phyloP scores from a whole-genome alignment of 2,888 invertebrate genomes.

The Eristalinus sepulchralis region DNA sequence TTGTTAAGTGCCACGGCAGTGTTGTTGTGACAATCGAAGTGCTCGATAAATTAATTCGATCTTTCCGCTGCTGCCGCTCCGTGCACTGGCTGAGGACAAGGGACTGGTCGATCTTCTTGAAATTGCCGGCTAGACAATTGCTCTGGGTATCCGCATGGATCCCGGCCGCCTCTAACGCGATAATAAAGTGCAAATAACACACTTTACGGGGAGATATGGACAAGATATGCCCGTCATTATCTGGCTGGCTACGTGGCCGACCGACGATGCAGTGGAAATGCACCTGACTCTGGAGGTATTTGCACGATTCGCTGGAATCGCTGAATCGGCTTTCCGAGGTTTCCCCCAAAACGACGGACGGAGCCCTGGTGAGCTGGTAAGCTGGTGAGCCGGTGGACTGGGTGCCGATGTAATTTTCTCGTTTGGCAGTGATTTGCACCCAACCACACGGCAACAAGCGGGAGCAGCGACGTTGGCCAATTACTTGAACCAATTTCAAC shows the following conservation, averaged over 20 bases:
- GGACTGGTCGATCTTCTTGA: slow-evolving; percentile 35
- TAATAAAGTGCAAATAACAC: slow-evolving; percentile 81
- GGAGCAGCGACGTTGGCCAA: slow-evolving; percentile 74
- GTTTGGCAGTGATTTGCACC: slow-evolving; percentile 68
- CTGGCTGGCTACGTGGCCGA: slow-evolving; percentile 13
- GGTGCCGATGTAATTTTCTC: slow-evolving; percentile 60
- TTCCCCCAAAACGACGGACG: slow-evolving; percentile 37
- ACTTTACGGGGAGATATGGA: slow-evolving; percentile 72
- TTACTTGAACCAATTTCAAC: slow-evolving; percentile 81
- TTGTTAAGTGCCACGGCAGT: slow-evolving; percentile 51
- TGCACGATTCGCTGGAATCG: slow-evolving; percentile 71
- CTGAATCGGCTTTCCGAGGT: slow-evolving; percentile 43
- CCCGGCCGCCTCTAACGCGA: slow-evolving; percentile 77
- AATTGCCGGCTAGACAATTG: slow-evolving; percentile 7
- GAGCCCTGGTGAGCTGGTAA: neutral
- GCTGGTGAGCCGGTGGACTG: slow-evolving; percentile 17
- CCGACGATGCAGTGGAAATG: slow-evolving; percentile 76
- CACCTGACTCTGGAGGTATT: slow-evolving; percentile 78
- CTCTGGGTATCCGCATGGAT: slow-evolving; percentile 13
- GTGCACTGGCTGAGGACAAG: slow-evolving; percentile 46
- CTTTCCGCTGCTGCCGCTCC: slow-evolving; percentile 5
- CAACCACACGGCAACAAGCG: slow-evolving; percentile 16
- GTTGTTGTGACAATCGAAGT: slow-evolving; percentile 66
- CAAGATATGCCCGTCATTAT: slow-evolving; percentile 68
- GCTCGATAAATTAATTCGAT: slow-evolving; percentile 57